Conservation (phyloP, 2,888 invertebrate genomes). For the Macropis europaea region DNA sequence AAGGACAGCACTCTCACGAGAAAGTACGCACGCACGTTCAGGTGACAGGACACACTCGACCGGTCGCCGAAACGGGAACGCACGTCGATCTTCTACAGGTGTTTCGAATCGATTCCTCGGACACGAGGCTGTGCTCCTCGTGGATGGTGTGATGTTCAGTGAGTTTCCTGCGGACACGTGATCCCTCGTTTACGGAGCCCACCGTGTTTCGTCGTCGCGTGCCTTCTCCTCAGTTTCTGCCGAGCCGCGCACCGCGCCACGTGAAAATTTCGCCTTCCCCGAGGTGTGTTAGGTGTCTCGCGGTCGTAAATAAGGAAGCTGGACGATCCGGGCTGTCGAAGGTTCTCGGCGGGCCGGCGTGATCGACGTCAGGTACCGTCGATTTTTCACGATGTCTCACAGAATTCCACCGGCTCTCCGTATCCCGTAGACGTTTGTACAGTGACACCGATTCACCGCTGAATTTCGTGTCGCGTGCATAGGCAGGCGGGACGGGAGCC, state of each 20-base stretch:
- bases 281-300: slow-evolving; percentile 11
- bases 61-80: slow-evolving; percentile 27
- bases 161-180: slow-evolving; percentile 46
- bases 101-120: slow-evolving; percentile 50
- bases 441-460: slow-evolving; percentile 7
- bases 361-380: too few species aligned
- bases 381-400: too few species aligned
- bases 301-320: slow-evolving; percentile 8
- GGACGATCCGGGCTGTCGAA: slow-evolving; percentile 4
- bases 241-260: too few species aligned
- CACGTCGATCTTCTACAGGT: slow-evolving; percentile 49
- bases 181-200: slow-evolving; percentile 9
- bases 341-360: not conserved
- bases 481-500: slow-evolving; percentile 10
- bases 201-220: slow-evolving; percentile 25
- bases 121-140: slow-evolving; percentile 19
- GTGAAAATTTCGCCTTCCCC: too few species aligned
- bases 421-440: not conserved
- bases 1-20: not conserved
- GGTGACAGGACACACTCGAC: slow-evolving; percentile 23
- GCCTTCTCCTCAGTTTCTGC: slow-evolving; percentile 28
- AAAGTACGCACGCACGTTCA: slow-evolving; percentile 19
- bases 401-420: too few species aligned
- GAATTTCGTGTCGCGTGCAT: not conserved
- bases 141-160: slow-evolving; percentile 46